Conservation (phyloP, 2,113 vertebrate genomes). For the Rattus norvegicus region DNA sequence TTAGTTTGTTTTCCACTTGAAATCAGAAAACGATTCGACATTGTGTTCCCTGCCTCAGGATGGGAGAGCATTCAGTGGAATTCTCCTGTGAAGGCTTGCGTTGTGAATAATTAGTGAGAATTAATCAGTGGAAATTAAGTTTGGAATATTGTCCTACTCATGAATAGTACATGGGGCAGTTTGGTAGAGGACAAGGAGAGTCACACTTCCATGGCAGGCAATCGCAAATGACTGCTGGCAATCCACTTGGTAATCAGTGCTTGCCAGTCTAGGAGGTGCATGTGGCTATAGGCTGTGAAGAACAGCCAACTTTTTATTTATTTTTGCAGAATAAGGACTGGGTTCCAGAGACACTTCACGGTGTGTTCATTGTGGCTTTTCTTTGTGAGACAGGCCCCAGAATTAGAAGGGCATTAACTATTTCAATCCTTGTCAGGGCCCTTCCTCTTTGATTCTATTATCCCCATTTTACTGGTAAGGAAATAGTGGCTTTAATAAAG, state of each 20-base stretch:
- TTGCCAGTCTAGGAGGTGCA: conserved; percentile 84
- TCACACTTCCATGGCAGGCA: conserved; percentile 82
- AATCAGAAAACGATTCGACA: conserved; percentile 96
- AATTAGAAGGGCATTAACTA: neutral
- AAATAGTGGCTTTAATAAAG: neutral
- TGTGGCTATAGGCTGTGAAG: conserved; percentile 77
- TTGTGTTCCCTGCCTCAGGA: conserved; percentile 92
- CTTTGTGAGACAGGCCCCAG: conserved; percentile 18
- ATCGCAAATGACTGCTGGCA: conserved; percentile 87
- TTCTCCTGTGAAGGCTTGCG: conserved; percentile 88
- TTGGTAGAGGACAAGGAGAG: conserved; percentile 86
- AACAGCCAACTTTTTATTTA: conserved; percentile 78
- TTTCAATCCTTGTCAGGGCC: neutral
- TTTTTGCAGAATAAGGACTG: conserved; percentile 74
- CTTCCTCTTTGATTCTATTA: neutral
- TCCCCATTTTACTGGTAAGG: neutral
- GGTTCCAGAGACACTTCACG: conserved; percentile 66
- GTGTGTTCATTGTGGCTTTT: conserved; percentile 59
- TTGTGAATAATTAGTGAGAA: conserved; percentile 92
- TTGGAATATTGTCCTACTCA: conserved; percentile 91
- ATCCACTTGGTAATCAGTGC: conserved; percentile 88
- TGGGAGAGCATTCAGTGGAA: conserved; percentile 86
- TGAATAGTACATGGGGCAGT: conserved; percentile 90
- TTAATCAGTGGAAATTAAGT: conserved; percentile 92
- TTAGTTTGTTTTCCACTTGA: conserved; percentile 99